Conservation (phyloP, 1,140 invertebrate genomes). For the Oscheius sp. region DNA sequence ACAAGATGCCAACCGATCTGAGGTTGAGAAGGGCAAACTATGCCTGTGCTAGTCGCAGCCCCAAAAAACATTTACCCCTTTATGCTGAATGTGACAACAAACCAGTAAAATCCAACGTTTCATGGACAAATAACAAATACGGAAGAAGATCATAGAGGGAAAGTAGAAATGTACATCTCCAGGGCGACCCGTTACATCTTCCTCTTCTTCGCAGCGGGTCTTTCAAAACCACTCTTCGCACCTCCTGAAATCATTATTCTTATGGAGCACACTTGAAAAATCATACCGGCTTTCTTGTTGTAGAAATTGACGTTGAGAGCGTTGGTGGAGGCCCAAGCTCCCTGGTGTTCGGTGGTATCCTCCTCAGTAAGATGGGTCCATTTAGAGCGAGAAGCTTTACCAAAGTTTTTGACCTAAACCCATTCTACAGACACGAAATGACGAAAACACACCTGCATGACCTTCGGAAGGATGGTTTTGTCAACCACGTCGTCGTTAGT, state of each 20-base stretch:
- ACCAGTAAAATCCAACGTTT: too few species aligned
- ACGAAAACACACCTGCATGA: slow-evolving; percentile 78
- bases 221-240: slow-evolving; percentile 88
- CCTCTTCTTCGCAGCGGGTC: slow-evolving; percentile 70
- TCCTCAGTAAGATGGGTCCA: slow-evolving; percentile 99
- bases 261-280: neutral
- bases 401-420: slow-evolving; percentile 91
- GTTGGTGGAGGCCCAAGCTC: slow-evolving; percentile 89
- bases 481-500: slow-evolving; percentile 99
- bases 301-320: slow-evolving; percentile 84
- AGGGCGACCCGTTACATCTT: too few species aligned
- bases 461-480: slow-evolving; percentile 95
- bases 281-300: slow-evolving; percentile 67
- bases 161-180: too few species aligned
- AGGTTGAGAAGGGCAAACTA: too few species aligned
- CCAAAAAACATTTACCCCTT: too few species aligned
- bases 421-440: slow-evolving; percentile 8
- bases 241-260: slow-evolving; percentile 72
- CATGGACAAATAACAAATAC: too few species aligned
- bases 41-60: too few species aligned
- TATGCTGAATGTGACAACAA: too few species aligned
- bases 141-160: too few species aligned
- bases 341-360: slow-evolving; percentile 96
- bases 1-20: too few species aligned
- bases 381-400: slow-evolving; percentile 93